These are phyloP conservation scores for Endomychus coccineus DNA, from an alignment of 2,888 invertebrate species.

Conservation along the genomic window DNA sequence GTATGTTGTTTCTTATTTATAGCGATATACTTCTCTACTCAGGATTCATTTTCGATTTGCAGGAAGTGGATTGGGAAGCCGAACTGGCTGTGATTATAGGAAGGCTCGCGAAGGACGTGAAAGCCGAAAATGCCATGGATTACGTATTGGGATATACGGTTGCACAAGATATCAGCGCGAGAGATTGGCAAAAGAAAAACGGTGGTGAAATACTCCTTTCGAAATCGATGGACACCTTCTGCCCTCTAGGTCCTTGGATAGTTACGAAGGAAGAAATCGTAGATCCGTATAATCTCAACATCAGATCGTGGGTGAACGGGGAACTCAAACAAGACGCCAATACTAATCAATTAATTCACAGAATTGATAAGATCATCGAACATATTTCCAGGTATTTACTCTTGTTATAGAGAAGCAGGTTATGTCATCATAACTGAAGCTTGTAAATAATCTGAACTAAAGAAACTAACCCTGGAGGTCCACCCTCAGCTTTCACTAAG, in stretches of 20 bases:
- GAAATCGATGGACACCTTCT: conserved; percentile 77
- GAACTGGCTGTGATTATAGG: conserved; percentile 78
- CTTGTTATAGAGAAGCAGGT: no score
- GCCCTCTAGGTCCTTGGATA: conserved; percentile 76
- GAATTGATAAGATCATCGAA: conserved; percentile 65
- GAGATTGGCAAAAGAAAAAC: conserved; percentile 77
- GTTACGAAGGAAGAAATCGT: conserved; percentile 63
- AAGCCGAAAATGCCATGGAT: conserved; percentile 57
- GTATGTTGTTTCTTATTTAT: no score
- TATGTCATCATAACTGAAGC: no score
- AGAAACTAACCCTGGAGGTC: no score
- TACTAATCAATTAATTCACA: conserved; percentile 69
- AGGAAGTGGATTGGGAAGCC: conserved; percentile 81
- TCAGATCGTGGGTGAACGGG: conserved; percentile 69
- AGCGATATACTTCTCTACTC: conserved; percentile 7
- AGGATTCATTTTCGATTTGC: conserved; percentile 27
- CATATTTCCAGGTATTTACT: conserved; percentile 65
- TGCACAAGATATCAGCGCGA: conserved; percentile 75
- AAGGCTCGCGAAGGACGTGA: conserved; percentile 59
- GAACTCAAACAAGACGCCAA: conserved; percentile 66
- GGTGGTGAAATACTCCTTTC: conserved; percentile 70
- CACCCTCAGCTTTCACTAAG: no score
- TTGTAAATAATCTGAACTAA: no score
- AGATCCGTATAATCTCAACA: conserved; percentile 61
- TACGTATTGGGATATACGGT: conserved; percentile 76